A percentile compares a stretch with the other conserved stretches of the same genome.
Evolutionary conservation across 2,113 vertebrate genomes (phyloP).

Genomic region (Perccottus glenii): DNA sequence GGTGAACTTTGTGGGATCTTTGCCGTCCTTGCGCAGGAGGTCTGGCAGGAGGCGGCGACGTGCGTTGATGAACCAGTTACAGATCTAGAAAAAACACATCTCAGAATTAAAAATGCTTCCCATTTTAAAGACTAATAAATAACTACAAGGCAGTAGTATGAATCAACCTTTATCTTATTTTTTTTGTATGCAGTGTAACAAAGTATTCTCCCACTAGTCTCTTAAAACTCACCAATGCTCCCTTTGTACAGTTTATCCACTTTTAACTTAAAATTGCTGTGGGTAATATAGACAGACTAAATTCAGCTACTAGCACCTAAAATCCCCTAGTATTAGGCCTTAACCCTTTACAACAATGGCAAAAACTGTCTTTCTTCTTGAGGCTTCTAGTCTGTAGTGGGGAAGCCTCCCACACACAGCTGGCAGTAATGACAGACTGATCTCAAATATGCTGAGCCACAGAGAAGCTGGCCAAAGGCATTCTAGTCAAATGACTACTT

Average conservation of each 20-base stretch:
- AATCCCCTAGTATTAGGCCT: too few species aligned
- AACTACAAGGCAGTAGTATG: too few species aligned
- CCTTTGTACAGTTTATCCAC: too few species aligned
- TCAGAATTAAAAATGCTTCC: background rate
- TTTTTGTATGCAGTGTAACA: too few species aligned
- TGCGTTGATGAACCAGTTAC: slow-evolving; percentile 99
- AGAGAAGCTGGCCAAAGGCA: slow-evolving; percentile 62
- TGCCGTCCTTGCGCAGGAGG: slow-evolving; percentile 92
- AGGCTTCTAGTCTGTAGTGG: slow-evolving; percentile 67
- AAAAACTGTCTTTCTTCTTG: background rate
- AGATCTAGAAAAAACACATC: slow-evolving; percentile 81
- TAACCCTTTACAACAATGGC: too few species aligned
- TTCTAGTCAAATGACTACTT: slow-evolving; percentile 71
- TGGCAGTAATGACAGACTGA: slow-evolving; percentile 74
- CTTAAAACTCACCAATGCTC: too few species aligned
- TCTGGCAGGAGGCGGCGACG: slow-evolving; percentile 91
- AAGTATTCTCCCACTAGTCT: too few species aligned
- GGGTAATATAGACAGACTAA: too few species aligned
- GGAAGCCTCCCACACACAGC: slow-evolving; percentile 49
- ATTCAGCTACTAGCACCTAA: too few species aligned
- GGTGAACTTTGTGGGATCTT: slow-evolving; percentile 94
- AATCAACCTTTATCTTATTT: too few species aligned
- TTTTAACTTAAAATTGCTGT: too few species aligned
- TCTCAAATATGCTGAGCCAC: slow-evolving; percentile 72
- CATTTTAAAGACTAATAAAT: too few species aligned